Conservation (phyloP, 2,888 invertebrate species). For the Stenurella melanura region DNA sequence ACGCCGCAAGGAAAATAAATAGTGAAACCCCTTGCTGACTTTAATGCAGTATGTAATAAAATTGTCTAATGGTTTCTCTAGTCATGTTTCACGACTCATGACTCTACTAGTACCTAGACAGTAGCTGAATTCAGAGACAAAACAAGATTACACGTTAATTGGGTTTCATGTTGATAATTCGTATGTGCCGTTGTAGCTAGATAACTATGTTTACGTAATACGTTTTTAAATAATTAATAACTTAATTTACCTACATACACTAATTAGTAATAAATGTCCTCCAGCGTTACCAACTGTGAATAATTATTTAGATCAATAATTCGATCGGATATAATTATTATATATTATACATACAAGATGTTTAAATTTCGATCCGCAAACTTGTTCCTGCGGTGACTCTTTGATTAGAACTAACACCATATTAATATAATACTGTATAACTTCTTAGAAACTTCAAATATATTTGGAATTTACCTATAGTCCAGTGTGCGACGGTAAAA, state of each 20-base stretch:
- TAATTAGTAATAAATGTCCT: not conserved
- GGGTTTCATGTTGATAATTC: conserved; percentile 4
- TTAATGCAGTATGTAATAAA: not conserved
- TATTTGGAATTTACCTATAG: too few relatives aligned
- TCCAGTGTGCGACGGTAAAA: too few relatives aligned
- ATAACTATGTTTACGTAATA: not conserved
- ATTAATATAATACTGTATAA: too few relatives aligned
- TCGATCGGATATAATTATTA: not conserved
- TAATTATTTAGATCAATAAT: not conserved
- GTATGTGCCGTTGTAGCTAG: not conserved
- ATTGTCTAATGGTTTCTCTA: not conserved
- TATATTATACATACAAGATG: too few relatives aligned
- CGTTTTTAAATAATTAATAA: conserved; percentile 2
- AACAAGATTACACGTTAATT: not conserved
- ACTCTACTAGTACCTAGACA: not conserved
- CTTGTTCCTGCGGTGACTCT: too few relatives aligned
- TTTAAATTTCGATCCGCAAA: too few relatives aligned
- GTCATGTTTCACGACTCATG: not conserved
- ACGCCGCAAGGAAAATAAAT: not conserved
- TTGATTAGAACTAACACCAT: too few relatives aligned
- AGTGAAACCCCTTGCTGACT: not conserved
- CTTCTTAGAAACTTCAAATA: too few relatives aligned
- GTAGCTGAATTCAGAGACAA: not conserved
- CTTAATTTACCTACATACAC: not conserved
- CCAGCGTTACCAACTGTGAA: not conserved